Percentiles rank a stretch among this genome's conserved stretches.
Evolutionary conservation across 2,113 vertebrate genomes (phyloP).

Genomic region (Catharus bicknelli): DNA sequence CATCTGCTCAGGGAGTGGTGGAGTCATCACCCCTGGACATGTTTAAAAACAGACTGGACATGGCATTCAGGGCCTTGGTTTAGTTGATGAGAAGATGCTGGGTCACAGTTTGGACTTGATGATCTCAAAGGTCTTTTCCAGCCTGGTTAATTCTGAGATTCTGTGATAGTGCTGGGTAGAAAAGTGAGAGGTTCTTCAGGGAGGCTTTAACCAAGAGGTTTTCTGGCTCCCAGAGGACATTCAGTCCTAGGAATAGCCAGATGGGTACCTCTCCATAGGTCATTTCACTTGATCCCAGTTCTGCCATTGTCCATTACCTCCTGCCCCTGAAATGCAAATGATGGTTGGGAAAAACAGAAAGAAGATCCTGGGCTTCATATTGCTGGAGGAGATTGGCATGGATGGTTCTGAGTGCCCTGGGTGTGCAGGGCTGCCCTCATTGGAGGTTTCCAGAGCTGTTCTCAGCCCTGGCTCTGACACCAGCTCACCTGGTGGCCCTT

Average conservation of each 20-base stretch:
- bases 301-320: background rate
- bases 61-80: background rate
- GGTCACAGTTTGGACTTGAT: background rate
- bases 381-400: background rate
- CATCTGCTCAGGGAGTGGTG: rapidly evolving
- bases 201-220: background rate
- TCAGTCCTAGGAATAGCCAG: background rate
- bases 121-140: background rate
- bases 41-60: rapidly evolving
- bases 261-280: background rate
- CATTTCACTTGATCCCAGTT: background rate
- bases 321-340: background rate
- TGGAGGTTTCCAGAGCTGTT: background rate
- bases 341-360: background rate
- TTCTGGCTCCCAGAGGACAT: background rate
- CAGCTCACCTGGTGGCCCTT: background rate
- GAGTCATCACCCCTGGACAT: background rate
- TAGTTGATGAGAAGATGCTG: background rate
- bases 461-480: background rate
- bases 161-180: background rate
- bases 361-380: background rate
- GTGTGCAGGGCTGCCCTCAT: background rate
- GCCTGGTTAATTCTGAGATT: background rate
- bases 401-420: rapidly evolving
- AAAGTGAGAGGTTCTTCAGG: background rate